Base-by-base conservation (phyloP, 1,140 invertebrate species). In the Battus philenor region DNA sequence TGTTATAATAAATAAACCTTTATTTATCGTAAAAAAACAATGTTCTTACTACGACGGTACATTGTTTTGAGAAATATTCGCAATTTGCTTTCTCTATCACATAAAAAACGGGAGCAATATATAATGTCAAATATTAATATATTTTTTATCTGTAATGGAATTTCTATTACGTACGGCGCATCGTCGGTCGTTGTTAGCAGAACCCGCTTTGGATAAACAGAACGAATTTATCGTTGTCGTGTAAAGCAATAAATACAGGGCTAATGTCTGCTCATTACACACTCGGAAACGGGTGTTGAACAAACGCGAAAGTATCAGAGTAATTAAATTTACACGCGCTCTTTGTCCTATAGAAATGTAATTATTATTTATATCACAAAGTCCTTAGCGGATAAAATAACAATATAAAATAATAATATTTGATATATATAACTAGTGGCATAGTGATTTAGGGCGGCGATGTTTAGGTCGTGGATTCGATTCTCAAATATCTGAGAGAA, bases 71-170 rank as follows among this genome's bases (percentile, higher is more conserved):
- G 20, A 34, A 24, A 13, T 22, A 22, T 24, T 22, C 29, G 6
- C 13, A 16, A 16, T 39, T 2, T 26, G 9, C 20, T 30, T 11
- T 39, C n/a, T 8, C 1, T 8, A 6, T 33, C 8, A 1, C 27
- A 29, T 27, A 16, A 15, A 9, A 10, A 17, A 41, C 12, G 8
- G 17, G 6, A 16, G 4, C 2, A 22, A 22, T 38, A 38, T 15
- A n/a, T 34, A 17, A 34, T 24, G 20, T 18, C 16, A 27, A 39
- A 41, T 41, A 41, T 39, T 41, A 15, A n/a, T n/a, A n/a, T n/a
- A 13, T 41, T 41, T 38, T 41, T 41, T 41, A 41, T 41, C 38
- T 29, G 26, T 41, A 29, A 41, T 41, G 15, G 24, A 29, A 41
- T 41, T 29, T 41, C 15, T 41, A 29, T 29, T 18, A 29, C 13